phyloP scores from a whole-genome alignment of 1,140 invertebrate species.

The Procambarus virginalis region DNA sequence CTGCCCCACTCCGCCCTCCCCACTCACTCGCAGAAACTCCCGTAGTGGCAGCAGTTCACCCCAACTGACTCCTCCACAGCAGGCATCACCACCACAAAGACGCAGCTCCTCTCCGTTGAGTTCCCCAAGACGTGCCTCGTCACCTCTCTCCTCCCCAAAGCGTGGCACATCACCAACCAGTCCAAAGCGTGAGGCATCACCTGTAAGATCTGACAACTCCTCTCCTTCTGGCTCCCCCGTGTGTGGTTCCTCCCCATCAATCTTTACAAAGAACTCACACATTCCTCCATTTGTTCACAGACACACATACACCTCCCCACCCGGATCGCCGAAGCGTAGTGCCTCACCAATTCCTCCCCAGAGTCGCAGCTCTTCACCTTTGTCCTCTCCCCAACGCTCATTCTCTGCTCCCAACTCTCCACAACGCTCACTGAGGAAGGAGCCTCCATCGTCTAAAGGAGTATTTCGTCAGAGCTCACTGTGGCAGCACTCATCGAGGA shows the following conservation, averaged over 20 bases:
- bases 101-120: conserved; percentile 14
- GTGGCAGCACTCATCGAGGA: conserved; percentile 33
- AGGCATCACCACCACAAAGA: neutral
- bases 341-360: neutral
- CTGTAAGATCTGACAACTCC: conserved; percentile 10
- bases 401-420: conserved; percentile 51
- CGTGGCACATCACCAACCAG: conserved; percentile 39
- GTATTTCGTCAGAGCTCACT: conserved; percentile 41
- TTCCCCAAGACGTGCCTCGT: conserved; percentile 17
- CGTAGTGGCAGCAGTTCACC: conserved; percentile 49
- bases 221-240: conserved; percentile 21
- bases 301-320: conserved; percentile 20
- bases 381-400: conserved; percentile 39
- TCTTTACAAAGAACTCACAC: conserved; percentile 25
- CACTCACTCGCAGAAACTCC: conserved; percentile 22
- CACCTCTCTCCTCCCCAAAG: conserved; percentile 28
- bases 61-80: conserved; percentile 46
- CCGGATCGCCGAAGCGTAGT: conserved; percentile 28
- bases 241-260: conserved; percentile 16
- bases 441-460: conserved; percentile 12
- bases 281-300: neutral
- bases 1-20: conserved; percentile 51
- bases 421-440: conserved; percentile 25
- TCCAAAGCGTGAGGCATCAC: conserved; percentile 37
- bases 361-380: conserved; percentile 12